Base-by-base conservation (phyloP, 2,888 invertebrate species). In the Ophonus ardosiacus region DNA sequence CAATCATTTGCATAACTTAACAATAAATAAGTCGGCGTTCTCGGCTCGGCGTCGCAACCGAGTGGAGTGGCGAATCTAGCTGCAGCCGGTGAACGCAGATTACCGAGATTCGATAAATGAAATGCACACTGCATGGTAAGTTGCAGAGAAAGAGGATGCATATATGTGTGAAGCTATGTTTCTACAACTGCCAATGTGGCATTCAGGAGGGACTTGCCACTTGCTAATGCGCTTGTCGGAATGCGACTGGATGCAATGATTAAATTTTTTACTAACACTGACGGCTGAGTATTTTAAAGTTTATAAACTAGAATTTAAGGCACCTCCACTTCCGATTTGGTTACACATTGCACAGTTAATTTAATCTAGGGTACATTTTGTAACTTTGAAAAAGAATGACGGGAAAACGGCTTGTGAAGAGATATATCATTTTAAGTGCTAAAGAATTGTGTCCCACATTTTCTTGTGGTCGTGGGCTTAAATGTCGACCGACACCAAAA, bases 1-100 rank as follows among this genome's bases (percentile, higher is more conserved):
- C 87, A 88, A 88, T 88, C 89, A 90, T 90, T 90, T 90, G 90
- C 90, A 90, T 90, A 90, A 90, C 90, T 90, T 89, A 88, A 90
- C 90, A 90, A 90, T 90, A 90, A 90, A 90, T 90, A 90, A 90
- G 71, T 78, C 71, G 71, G 71, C 71, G 71, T 74, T 43, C 71
- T 74, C 71, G 71, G 71, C 71, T 40, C 43, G 56, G 78, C 78
- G 31, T 31, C 31, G 31, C 31, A 31, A 5, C 31, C 1, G 31
- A 51, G 10, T 51, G 43, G 78, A 78, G 57, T 57, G 78, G 78
- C 78, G 78, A 78, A 57, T 78, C 78, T 78, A 57, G 78, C 57
- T 78, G 78, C 78, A 78, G 56, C 57, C 78, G 57, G 56, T 57
- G 78, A 78, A 57, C 57, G 31, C 78, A 81, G 81, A 81, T 81